Percentiles rank a stretch among this genome's conserved stretches.
phyloP scores from a whole-genome alignment of 35 echinoderm and acorn worm genomes.

The Lytechinus pictus region DNA sequence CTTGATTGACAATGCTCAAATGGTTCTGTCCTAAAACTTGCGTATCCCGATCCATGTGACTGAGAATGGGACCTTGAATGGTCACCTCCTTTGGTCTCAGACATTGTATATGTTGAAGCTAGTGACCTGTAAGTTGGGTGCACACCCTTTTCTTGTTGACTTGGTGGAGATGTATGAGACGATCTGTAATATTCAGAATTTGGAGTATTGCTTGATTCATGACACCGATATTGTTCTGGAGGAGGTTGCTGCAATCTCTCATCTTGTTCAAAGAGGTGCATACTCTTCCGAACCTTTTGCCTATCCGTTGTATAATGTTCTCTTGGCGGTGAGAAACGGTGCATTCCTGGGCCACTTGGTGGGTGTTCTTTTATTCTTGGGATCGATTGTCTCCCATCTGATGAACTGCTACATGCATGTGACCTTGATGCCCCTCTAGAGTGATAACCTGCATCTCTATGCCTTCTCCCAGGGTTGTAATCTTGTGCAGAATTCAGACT shows the following conservation, averaged over 20 bases:
- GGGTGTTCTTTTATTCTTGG: not conserved
- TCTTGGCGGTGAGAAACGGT: not conserved
- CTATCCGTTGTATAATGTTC: not conserved
- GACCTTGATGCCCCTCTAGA: not conserved
- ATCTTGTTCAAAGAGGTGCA: not conserved
- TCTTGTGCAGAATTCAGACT: not conserved
- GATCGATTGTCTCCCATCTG: not conserved
- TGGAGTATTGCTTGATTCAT: not conserved
- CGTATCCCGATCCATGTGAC: not conserved
- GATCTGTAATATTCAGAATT: not conserved
- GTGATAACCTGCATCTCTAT: not conserved
- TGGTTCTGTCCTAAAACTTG: too few relatives aligned
- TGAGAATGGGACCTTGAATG: slow-evolving; percentile 10
- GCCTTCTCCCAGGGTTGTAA: not conserved
- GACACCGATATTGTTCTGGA: not conserved
- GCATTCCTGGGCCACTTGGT: not conserved
- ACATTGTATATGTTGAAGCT: not conserved
- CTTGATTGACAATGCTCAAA: not conserved
- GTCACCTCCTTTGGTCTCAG: not conserved
- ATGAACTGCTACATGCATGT: not conserved
- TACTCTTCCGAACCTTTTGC: not conserved
- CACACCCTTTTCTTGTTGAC: not conserved
- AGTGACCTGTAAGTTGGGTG: not conserved
- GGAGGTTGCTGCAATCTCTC: not conserved
- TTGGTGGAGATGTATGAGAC: not conserved